Percentiles rank a stretch among this genome's conserved stretches.
These are phyloP conservation scores for Shinisaurus crocodilurus DNA, from an alignment of 2,113 vertebrate genomes.

Conservation along the genomic window DNA sequence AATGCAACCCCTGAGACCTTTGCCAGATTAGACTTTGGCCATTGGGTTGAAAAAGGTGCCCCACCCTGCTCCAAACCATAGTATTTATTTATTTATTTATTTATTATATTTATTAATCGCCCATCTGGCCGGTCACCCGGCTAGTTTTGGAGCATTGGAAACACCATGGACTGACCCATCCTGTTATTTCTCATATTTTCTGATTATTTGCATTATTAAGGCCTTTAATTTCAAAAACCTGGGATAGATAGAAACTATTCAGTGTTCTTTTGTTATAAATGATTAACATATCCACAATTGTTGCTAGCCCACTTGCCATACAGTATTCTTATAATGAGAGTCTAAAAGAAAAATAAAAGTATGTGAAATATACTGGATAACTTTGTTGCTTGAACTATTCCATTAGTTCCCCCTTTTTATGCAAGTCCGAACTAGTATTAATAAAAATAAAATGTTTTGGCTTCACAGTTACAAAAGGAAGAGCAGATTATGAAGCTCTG, in stretches of 20 bases:
- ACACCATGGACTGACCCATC: not conserved
- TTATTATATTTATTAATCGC: no score
- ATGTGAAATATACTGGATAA: not conserved
- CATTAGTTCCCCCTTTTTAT: not conserved
- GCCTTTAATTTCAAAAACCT: not conserved
- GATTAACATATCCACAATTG: not conserved
- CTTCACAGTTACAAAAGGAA: slow-evolving; percentile 67
- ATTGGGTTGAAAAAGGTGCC: no score
- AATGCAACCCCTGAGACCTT: no score
- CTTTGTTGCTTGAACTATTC: not conserved
- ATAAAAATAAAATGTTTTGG: slow-evolving; percentile 10
- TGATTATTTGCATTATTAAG: not conserved
- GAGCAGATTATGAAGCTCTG: slow-evolving; percentile 25
- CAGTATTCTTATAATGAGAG: not conserved
- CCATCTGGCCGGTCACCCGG: no score
- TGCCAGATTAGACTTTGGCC: no score
- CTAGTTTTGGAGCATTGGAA: not conserved
- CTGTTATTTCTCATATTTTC: not conserved
- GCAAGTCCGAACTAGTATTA: not conserved
- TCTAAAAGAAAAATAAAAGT: not conserved
- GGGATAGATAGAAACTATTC: not conserved
- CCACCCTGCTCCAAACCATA: not conserved
- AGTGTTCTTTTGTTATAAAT: not conserved
- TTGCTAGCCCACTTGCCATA: not conserved
- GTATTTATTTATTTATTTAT: no score